Percentiles rank a stretch among this genome's conserved stretches.
Conservation (phyloP, 1,140 invertebrate genomes). For the Sinonovacula constricta region DNA sequence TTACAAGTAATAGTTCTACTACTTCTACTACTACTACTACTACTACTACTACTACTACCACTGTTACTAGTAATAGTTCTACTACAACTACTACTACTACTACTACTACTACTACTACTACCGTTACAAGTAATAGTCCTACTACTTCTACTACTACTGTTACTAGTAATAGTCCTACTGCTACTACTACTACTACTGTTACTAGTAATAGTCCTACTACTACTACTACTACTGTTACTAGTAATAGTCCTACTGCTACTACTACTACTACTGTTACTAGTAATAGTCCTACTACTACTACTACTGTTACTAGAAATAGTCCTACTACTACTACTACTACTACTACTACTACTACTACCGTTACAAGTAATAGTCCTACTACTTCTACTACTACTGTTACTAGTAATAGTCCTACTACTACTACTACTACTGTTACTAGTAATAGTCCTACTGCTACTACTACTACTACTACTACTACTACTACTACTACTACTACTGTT, state of each 20-base stretch:
- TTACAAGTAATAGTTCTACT: too few relatives aligned
- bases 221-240: slow-evolving; percentile 4
- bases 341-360: too few relatives aligned
- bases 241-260: slow-evolving; percentile 6
- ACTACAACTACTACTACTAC: not conserved
- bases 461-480: slow-evolving; percentile 3
- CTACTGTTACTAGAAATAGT: too few relatives aligned
- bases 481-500: not conserved
- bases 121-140: not conserved
- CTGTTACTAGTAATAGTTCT: too few relatives aligned
- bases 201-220: slow-evolving; percentile 23
- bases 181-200: too few relatives aligned
- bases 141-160: not conserved
- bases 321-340: too few relatives aligned
- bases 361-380: too few relatives aligned
- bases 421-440: slow-evolving; percentile 7
- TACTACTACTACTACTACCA: not conserved
- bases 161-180: not conserved
- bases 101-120: slow-evolving; percentile 1
- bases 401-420: too few relatives aligned
- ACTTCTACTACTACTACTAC: not conserved
- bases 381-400: too few relatives aligned
- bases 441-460: not conserved
- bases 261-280: slow-evolving; percentile 23
- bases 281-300: too few relatives aligned